Conservation (phyloP, 2,113 vertebrate species). For the Regulus satrapa region DNA sequence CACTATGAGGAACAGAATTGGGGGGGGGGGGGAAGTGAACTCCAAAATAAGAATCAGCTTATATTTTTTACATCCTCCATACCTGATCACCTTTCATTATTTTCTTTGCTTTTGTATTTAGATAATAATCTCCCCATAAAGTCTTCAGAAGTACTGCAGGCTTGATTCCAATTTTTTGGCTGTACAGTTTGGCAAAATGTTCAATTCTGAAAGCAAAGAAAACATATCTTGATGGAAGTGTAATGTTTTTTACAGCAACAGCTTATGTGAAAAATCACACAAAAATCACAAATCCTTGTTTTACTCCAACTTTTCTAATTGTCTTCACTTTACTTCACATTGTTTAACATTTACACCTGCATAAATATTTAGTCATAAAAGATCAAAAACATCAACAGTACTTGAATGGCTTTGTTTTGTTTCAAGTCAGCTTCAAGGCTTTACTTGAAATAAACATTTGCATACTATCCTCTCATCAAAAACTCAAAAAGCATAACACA, state of each 20-base stretch:
- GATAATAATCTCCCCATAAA: constrained; percentile 95
- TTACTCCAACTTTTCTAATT: background rate
- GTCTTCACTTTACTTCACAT: background rate
- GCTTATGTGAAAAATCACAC: background rate
- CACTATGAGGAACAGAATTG: background rate
- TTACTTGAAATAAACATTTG: background rate
- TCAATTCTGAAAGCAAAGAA: constrained; percentile 78
- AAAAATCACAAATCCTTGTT: background rate
- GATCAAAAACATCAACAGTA: background rate
- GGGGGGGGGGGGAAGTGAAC: no score
- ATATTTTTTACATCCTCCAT: background rate
- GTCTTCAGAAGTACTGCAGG: constrained; percentile 85
- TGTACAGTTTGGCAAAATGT: constrained; percentile 91
- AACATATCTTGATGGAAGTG: background rate
- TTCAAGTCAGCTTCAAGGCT: background rate
- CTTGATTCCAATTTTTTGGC: constrained; percentile 88
- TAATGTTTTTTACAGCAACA: background rate
- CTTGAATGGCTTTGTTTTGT: background rate
- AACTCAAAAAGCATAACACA: background rate
- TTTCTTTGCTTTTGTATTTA: constrained; percentile 91
- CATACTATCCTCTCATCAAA: background rate
- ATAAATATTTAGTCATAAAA: background rate
- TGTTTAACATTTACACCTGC: background rate
- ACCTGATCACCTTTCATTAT: constrained; percentile 97
- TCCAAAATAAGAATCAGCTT: background rate